Evolutionary conservation across 2,113 vertebrate species (phyloP).

Genomic region (Illadopsis cleaveri): DNA sequence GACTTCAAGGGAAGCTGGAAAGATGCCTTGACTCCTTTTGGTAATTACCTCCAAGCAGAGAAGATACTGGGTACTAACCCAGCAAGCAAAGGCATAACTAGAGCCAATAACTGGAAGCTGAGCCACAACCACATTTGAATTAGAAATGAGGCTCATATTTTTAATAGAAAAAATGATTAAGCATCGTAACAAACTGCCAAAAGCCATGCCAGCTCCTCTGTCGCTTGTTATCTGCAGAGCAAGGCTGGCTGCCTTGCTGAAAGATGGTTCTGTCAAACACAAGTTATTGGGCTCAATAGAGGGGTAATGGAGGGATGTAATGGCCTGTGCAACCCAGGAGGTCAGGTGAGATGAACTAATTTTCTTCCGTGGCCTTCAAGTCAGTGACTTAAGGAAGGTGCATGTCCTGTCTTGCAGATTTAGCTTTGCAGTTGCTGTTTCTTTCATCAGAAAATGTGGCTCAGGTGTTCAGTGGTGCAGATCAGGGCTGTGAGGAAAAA

Average conservation of each 20-base stretch:
- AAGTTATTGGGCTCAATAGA: conserved; percentile 41
- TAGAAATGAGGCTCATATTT: conserved; percentile 55
- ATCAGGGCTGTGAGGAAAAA: not conserved
- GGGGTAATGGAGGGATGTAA: conserved; percentile 6
- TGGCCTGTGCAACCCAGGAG: conserved; percentile 41
- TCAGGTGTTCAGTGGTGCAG: not conserved
- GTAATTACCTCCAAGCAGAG: conserved; percentile 4
- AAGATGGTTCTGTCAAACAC: conserved; percentile 32
- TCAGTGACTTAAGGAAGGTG: not conserved
- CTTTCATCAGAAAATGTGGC: rapidly evolving
- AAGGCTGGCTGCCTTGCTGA: conserved; percentile 52
- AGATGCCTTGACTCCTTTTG: conserved; percentile 2
- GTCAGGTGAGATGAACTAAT: conserved; percentile 58
- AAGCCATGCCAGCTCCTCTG: conserved; percentile 5
- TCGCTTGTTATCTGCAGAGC: conserved; percentile 40
- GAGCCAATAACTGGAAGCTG: conserved; percentile 31
- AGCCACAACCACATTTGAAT: conserved; percentile 21
- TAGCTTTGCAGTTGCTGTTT: rapidly evolving
- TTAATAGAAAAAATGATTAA: conserved; percentile 69
- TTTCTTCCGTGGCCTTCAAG: conserved; percentile 28
- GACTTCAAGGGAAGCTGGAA: conserved; percentile 28
- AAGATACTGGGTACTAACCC: conserved; percentile 18
- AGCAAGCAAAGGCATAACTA: conserved; percentile 33
- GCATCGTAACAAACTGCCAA: conserved; percentile 39
- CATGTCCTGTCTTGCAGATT: not conserved